These are phyloP conservation scores for Prunella himalayana DNA, from an alignment of 2,113 vertebrate species.

Conservation along the genomic window DNA sequence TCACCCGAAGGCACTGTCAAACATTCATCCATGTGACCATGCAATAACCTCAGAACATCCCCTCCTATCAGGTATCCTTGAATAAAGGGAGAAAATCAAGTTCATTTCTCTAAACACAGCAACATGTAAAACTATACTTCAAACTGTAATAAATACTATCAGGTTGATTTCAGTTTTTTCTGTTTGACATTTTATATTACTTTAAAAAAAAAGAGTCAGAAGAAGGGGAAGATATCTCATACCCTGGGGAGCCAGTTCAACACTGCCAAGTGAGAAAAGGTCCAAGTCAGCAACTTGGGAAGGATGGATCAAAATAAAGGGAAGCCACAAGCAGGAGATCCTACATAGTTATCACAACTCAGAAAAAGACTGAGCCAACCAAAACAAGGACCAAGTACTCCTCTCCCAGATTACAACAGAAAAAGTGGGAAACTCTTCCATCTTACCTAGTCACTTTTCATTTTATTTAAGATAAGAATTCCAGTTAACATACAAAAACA, in stretches of 20 bases:
- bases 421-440: background rate
- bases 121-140: background rate
- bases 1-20: slow-evolving; percentile 93
- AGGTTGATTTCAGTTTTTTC: background rate
- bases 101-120: background rate
- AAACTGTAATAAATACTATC: background rate
- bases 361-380: background rate
- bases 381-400: background rate
- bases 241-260: background rate
- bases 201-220: background rate
- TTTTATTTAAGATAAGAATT: background rate
- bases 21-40: slow-evolving; percentile 97
- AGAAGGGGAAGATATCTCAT: background rate
- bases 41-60: slow-evolving; percentile 89
- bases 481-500: background rate
- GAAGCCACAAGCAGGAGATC: background rate
- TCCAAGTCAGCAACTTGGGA: background rate
- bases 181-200: background rate
- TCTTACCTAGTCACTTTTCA: background rate
- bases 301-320: background rate
- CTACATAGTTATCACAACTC: background rate
- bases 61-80: slow-evolving; percentile 93
- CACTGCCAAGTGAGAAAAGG: background rate
- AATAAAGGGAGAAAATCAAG: background rate
- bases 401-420: background rate